Evolutionary conservation across 92 coral and sea anemone genomes (phyloP).

Genomic region (Palythoa heliodiscus): DNA sequence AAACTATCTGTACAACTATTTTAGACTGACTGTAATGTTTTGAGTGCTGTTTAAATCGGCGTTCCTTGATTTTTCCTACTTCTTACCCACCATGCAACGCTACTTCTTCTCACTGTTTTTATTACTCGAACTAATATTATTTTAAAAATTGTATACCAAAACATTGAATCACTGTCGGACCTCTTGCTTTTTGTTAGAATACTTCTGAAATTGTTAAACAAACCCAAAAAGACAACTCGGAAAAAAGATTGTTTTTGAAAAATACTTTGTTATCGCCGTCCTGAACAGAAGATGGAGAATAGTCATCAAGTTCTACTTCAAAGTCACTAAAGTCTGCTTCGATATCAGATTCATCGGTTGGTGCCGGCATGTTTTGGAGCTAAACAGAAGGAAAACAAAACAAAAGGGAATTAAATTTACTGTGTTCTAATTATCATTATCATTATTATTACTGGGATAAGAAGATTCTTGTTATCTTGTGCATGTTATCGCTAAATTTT

Average conservation of each 20-base stretch:
- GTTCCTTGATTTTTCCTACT: no score
- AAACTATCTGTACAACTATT: no score
- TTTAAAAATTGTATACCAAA: no score
- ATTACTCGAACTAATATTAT: no score
- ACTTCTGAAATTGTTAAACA: background rate
- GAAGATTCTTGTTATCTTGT: no score
- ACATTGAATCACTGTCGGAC: no score
- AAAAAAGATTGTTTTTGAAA: background rate
- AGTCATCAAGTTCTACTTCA: constrained; percentile 87
- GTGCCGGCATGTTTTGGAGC: constrained; percentile 5
- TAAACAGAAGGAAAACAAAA: background rate
- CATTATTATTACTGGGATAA: background rate
- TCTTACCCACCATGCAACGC: no score
- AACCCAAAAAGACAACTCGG: background rate
- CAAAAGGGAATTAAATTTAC: background rate
- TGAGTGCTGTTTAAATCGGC: no score
- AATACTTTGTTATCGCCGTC: constrained; percentile 1
- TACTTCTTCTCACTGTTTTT: no score
- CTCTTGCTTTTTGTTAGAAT: no score
- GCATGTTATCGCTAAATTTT: no score
- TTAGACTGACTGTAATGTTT: no score
- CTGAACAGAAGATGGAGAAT: constrained; percentile 52
- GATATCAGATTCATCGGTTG: background rate
- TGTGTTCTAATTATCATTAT: background rate
- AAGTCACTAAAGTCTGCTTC: constrained; percentile 40